Percentiles rank a stretch among this genome's conserved stretches.
Conservation (phyloP, 2,113 vertebrate genomes). For the Nibea albiflora region DNA sequence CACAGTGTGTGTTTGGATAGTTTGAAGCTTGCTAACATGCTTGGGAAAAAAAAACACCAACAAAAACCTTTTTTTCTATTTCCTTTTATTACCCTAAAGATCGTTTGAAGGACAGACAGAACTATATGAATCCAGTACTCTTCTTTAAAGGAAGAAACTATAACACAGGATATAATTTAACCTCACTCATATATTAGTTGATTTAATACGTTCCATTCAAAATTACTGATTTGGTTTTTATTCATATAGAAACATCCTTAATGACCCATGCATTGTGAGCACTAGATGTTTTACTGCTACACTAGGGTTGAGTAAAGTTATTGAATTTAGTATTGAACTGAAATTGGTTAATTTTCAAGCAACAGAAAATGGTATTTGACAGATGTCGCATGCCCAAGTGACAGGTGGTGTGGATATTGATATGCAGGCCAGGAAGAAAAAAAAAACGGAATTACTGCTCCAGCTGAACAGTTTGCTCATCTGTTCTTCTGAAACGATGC, state of each 20-base stretch:
- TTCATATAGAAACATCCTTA: constrained; percentile 14
- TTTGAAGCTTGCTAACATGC: neutral
- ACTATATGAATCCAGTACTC: neutral
- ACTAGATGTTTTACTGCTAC: constrained; percentile 4
- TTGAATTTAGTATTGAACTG: constrained; percentile 21
- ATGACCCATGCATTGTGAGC: neutral
- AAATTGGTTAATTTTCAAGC: constrained; percentile 48
- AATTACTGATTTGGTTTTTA: neutral
- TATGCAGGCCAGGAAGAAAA: constrained; percentile 17
- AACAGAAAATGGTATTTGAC: constrained; percentile 22
- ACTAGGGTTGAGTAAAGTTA: neutral
- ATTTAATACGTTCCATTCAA: neutral
- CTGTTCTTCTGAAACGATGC: constrained; percentile 41
- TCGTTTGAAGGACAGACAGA: neutral
- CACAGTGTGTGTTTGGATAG: neutral
- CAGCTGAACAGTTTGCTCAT: constrained; percentile 41
- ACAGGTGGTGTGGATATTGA: constrained; percentile 43
- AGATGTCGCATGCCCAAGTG: neutral
- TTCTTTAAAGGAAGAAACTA: neutral
- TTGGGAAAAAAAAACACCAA: neutral
- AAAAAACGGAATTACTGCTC: constrained; percentile 24
- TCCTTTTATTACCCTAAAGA: neutral
- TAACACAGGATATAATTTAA: too few species aligned
- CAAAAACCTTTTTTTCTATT: too few species aligned
- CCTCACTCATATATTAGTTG: too few species aligned